These are phyloP conservation scores for Thecophora atra DNA, from an alignment of 2,888 invertebrate species.

Conservation along the genomic window DNA sequence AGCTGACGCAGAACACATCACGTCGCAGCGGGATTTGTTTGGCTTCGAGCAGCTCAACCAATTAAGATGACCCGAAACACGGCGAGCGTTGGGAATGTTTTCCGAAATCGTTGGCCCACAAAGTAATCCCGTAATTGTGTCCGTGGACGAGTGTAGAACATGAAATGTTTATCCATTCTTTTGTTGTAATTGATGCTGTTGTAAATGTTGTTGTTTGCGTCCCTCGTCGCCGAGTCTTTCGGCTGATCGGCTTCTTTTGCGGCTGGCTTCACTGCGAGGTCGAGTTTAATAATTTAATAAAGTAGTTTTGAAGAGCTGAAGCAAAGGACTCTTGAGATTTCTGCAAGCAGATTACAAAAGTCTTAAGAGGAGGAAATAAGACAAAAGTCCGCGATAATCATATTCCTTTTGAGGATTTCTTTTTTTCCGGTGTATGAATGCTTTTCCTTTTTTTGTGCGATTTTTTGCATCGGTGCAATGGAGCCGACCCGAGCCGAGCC, in stretches of 20 bases:
- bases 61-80: conserved; percentile 36
- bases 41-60: conserved; percentile 40
- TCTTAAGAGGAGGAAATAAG: background rate
- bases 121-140: conserved; percentile 58
- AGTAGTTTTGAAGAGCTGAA: conserved; percentile 24
- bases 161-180: conserved; percentile 16
- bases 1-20: conserved; percentile 1
- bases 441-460: conserved; percentile 1
- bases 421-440: conserved; percentile 13
- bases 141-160: background rate
- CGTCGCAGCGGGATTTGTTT: conserved; percentile 14
- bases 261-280: background rate
- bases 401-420: background rate
- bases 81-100: conserved; percentile 36
- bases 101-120: conserved; percentile 60
- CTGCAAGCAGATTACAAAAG: conserved; percentile 19
- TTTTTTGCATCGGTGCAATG: background rate
- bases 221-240: conserved; percentile 18
- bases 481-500: background rate
- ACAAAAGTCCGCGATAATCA: background rate
- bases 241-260: conserved; percentile 17
- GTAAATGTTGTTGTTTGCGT: conserved; percentile 4
- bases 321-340: conserved; percentile 27
- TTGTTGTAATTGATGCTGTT: conserved; percentile 32
- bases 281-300: conserved; percentile 31